phyloP scores from a whole-genome alignment of 2,797 vertebrate species.

The Lutjanus campechanus region DNA sequence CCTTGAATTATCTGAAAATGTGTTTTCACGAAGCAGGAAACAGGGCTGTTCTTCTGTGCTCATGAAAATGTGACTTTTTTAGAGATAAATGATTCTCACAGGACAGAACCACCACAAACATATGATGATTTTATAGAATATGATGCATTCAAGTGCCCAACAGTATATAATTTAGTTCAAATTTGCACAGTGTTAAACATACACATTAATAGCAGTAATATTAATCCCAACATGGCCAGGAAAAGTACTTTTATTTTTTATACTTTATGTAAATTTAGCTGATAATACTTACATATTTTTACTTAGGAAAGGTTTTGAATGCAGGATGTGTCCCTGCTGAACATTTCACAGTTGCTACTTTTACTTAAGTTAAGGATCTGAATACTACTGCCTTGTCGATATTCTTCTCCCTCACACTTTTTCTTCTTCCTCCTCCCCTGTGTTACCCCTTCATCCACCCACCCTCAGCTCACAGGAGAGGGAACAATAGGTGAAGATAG shows the following conservation, averaged over 20 bases:
- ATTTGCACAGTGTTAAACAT: background rate
- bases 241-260: background rate
- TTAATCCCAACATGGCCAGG: background rate
- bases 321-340: background rate
- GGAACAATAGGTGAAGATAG: conserved; percentile 25
- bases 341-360: background rate
- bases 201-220: background rate
- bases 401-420: conserved; percentile 15
- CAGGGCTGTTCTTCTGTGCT: no score
- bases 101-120: background rate
- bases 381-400: conserved; percentile 3
- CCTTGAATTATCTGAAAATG: background rate
- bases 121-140: background rate
- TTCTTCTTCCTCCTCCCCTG: conserved; percentile 10
- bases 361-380: background rate
- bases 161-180: background rate
- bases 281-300: background rate
- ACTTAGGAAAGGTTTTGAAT: background rate
- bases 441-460: conserved; percentile 31
- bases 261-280: background rate
- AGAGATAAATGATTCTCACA: background rate
- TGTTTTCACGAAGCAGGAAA: no score
- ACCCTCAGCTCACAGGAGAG: conserved; percentile 41
- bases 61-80: background rate
- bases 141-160: background rate